Base-by-base conservation (phyloP, 2,888 invertebrate species). In the Leptogaster cylindrica region DNA sequence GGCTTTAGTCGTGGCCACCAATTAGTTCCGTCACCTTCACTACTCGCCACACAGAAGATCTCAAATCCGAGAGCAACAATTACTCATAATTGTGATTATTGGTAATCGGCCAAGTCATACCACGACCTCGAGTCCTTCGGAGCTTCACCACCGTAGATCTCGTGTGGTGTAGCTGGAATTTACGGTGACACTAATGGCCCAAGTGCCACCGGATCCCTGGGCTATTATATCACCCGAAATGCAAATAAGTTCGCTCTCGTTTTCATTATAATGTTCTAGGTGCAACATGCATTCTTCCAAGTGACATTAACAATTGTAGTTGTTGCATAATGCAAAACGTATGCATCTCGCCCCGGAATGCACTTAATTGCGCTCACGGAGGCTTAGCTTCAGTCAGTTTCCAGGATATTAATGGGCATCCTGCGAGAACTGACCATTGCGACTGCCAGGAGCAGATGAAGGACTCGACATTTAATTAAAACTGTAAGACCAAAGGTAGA, bases 261-360 rank as follows among this genome's bases (percentile, higher is more conserved):
- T 50, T 23, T 18, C 23, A 20, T 27, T 27, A 23, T 50, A n/a
- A 23, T 50, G 14, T 50, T 23, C 14, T 50, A 8, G 23, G 27
- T 16, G 27, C 50, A 25, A 50, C 28, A 27, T 50, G 50, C 50
- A 50, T 50, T 50, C 50, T 27, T 50, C 25, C 14, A n/a, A 50
- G n/a, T 27, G 50, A 27, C 50, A 50, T 50, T 50, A 50, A 50
- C 28, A 50, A 27, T 50, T 14, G 50, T 16, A 25, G 28, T 28
- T 50, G 50, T 50, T 50, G 50, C 50, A 50, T 50, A 50, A 50
- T 50, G 50, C 50, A 25, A 27, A 50, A 14, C 27, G 27, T 25
- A 50, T 20, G 50, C 28, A 27, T 14, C 16, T 6, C 50, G 50
- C 12, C 6, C 31, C 28, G 27, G 50, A 50, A 50, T 50, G 50